Evolutionary conservation across 2,888 invertebrate species (phyloP), one percentile per base, ranked within the genome.

Genomic region (Phlogophora meticulosa): DNA sequence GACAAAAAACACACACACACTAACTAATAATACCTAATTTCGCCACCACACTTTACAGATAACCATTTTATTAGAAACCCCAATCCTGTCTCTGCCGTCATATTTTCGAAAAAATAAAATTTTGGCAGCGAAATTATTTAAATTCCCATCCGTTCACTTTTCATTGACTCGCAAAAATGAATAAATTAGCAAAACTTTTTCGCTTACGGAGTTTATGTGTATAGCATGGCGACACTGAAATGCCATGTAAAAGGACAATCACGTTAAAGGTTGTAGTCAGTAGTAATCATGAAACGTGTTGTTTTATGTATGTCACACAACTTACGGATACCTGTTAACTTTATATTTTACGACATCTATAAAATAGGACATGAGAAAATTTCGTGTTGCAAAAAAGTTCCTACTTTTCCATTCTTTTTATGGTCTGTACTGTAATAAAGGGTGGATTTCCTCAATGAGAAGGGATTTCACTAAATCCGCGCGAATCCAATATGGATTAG

Each of bases 401-500:
- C 11, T 38, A 49, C 48, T 46, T 42, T 57, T 53, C 38, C 60
- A 45, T 76, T 57, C 56, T 61, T 70, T 68, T 72, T 45, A 70
- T 62, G 57, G 66, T 64, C 63, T 69, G 58, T 69, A 52, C 64
- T 60, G 72, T 66, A 80, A 81, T 70, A 75, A 72, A 70, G 15
- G 52, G 7, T 53, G 56, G 32, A 75, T 77, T 80, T 71, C 51
- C 67, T 66, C 65, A 71, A 71, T 66, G 65, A 63, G 59, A 65
- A 46, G 69, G 71, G 64, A 67, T 76, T 72, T 72, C 9, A 48
- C 42, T 53, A 73, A 78, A 78, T 81, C 81, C 79, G 36, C 57
- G 71, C 55, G 56, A 77, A 81, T 76, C 82, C 72, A 76, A 81
- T 78, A 81, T 78, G 72, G 82, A 81, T 81, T 81, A 81, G 75